These are phyloP conservation scores for Bovichtus variegatus DNA, from an alignment of 2,797 vertebrate species.

Conservation along the genomic window DNA sequence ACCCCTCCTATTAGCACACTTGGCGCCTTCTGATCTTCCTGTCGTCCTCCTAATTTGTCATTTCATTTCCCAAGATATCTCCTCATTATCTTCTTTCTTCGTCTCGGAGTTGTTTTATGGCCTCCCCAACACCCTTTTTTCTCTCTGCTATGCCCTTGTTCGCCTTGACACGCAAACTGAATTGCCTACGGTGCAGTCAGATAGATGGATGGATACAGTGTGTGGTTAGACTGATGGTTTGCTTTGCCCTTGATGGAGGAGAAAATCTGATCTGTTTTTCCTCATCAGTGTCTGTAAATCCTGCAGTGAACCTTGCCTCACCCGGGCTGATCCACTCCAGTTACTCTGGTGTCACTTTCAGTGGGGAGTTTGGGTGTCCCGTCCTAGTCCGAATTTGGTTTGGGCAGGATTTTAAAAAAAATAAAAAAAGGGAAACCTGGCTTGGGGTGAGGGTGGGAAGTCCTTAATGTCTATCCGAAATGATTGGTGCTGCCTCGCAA, in stretches of 20 bases:
- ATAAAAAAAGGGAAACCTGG: not conserved
- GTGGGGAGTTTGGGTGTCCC: constrained; percentile 29
- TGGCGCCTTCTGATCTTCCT: constrained; percentile 60
- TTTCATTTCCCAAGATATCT: constrained; percentile 70
- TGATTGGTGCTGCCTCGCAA: not conserved
- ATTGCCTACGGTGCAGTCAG: constrained; percentile 31
- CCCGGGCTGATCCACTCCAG: constrained; percentile 21
- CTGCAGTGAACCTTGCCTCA: constrained; percentile 44
- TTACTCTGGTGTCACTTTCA: constrained; percentile 60
- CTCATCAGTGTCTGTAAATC: constrained; percentile 19
- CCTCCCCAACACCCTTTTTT: constrained; percentile 53
- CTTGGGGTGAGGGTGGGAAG: not conserved
- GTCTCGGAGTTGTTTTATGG: constrained; percentile 46
- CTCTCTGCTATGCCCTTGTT: constrained; percentile 37
- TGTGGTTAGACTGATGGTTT: constrained; percentile 47
- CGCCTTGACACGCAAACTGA: constrained; percentile 2
- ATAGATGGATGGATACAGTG: constrained; percentile 48
- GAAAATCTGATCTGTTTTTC: constrained; percentile 44
- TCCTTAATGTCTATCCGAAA: not conserved
- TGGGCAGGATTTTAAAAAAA: constrained; percentile 10
- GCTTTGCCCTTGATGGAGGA: constrained; percentile 59
- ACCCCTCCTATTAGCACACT: constrained; percentile 64
- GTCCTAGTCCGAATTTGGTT: constrained; percentile 5
- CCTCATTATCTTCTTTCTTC: constrained; percentile 61
- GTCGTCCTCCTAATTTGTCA: constrained; percentile 67